Conservation (phyloP, 1,140 invertebrate species). For the Musca domestica region DNA sequence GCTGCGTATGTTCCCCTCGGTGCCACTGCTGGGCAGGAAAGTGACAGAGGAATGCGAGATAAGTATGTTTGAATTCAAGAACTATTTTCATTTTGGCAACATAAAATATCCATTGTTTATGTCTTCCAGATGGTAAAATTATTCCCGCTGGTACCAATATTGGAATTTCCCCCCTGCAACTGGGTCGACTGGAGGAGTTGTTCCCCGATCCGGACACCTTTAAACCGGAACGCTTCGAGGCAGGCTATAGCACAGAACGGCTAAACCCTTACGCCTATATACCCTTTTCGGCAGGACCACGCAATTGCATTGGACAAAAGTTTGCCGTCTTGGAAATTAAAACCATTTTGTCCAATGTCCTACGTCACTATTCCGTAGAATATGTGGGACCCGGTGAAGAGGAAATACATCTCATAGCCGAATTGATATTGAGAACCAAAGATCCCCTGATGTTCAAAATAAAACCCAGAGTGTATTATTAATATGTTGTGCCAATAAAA, state of each 20-base stretch:
- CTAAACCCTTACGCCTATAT: constrained; percentile 60
- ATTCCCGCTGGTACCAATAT: constrained; percentile 58
- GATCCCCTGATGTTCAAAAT: constrained; percentile 49
- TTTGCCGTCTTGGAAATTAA: constrained; percentile 81
- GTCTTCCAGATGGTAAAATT: constrained; percentile 53
- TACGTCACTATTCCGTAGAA: constrained; percentile 63
- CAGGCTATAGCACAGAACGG: constrained; percentile 53
- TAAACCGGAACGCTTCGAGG: constrained; percentile 69
- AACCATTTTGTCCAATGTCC: constrained; percentile 63
- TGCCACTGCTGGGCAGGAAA: constrained; percentile 61
- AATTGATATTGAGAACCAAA: constrained; percentile 55
- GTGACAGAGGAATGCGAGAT: constrained; percentile 57
- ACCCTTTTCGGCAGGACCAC: constrained; percentile 66
- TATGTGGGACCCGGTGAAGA: constrained; percentile 46
- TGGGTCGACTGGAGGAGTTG: constrained; percentile 60
- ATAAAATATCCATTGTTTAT: constrained; percentile 35
- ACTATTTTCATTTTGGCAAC: constrained; percentile 21
- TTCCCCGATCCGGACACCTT: constrained; percentile 65
- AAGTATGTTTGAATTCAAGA: constrained; percentile 39
- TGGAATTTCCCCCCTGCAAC: constrained; percentile 54
- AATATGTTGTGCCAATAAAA: constrained; percentile 37
- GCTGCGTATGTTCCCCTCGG: constrained; percentile 63
- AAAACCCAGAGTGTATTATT: constrained; percentile 32
- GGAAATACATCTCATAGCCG: constrained; percentile 53
- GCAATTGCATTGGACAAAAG: constrained; percentile 73